Evolutionary conservation across 2,888 invertebrate genomes (phyloP).

Genomic region (Eupsilia transversa): DNA sequence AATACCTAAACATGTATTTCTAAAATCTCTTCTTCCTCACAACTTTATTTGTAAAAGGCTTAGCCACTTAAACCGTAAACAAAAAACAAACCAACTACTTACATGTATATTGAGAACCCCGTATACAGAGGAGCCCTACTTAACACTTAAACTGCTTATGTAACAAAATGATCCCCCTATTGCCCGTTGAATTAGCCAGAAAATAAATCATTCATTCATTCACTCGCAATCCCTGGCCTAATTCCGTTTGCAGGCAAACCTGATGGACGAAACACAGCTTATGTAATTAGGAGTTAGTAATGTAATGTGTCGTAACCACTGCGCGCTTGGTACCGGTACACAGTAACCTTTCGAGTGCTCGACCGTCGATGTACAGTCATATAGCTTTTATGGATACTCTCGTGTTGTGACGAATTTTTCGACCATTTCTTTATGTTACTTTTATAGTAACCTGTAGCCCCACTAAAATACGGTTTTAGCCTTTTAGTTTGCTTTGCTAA

Average conservation of each 20-base stretch:
- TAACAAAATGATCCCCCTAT: conserved; percentile 50
- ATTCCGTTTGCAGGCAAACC: conserved; percentile 59
- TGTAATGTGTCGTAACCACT: conserved; percentile 61
- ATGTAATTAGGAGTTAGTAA: conserved; percentile 69
- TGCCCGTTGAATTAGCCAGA: conserved; percentile 50
- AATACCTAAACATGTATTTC: background rate
- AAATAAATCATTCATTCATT: conserved; percentile 69
- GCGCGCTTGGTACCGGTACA: conserved; percentile 40
- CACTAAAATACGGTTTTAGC: background rate
- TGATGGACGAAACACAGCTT: conserved; percentile 55
- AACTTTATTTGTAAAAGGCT: conserved; percentile 1
- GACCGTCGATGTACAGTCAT: conserved; percentile 45
- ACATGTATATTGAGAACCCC: conserved; percentile 1
- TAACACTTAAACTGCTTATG: conserved; percentile 55
- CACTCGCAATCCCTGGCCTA: conserved; percentile 64
- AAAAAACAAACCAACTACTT: background rate
- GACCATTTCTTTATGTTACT: background rate
- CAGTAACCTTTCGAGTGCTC: conserved; percentile 58
- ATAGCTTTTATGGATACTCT: conserved; percentile 43
- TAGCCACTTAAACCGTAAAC: background rate
- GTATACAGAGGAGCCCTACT: conserved; percentile 27
- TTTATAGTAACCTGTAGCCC: background rate
- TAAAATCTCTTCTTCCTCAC: background rate
- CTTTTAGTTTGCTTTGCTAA: background rate
- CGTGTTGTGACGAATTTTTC: background rate